Percentiles rank a stretch among this genome's conserved stretches.
phyloP scores from a whole-genome alignment of 2,888 invertebrate species.

The Carabus problematicus region DNA sequence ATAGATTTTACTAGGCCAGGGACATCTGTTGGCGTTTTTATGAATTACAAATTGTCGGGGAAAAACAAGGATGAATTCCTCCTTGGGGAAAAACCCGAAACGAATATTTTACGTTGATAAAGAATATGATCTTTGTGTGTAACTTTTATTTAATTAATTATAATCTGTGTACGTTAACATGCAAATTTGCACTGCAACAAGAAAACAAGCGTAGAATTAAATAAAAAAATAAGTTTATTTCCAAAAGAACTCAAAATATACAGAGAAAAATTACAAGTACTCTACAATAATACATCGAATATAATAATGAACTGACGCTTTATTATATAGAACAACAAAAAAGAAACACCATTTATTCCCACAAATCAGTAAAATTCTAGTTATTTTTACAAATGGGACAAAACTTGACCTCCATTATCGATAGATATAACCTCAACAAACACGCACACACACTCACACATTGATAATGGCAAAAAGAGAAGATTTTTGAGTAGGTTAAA shows the following conservation, averaged over 20 bases:
- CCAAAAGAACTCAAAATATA: conserved; percentile 19
- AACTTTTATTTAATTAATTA: too few relatives aligned
- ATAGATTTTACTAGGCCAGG: conserved; percentile 44
- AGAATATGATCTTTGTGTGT: too few relatives aligned
- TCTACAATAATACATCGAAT: conserved; percentile 16
- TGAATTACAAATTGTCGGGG: conserved; percentile 15
- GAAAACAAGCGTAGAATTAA: neutral
- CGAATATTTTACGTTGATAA: too few relatives aligned
- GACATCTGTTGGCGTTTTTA: conserved; percentile 37
- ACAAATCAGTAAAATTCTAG: conserved; percentile 16
- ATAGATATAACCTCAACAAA: conserved; percentile 28
- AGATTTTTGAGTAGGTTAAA: neutral
- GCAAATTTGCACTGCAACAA: neutral
- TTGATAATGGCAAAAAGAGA: conserved; percentile 21
- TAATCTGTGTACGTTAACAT: neutral
- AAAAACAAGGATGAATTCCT: too few relatives aligned
- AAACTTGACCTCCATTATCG: neutral
- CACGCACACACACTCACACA: conserved; percentile 34
- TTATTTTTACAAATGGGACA: neutral
- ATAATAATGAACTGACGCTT: too few relatives aligned
- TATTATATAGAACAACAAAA: too few relatives aligned
- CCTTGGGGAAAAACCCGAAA: too few relatives aligned
- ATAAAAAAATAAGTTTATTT: conserved; percentile 26
- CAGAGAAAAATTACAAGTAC: conserved; percentile 23
- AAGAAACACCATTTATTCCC: conserved; percentile 43